These are phyloP conservation scores for Tupaia tana DNA, from an alignment of 2,113 vertebrate species.

Conservation along the genomic window DNA sequence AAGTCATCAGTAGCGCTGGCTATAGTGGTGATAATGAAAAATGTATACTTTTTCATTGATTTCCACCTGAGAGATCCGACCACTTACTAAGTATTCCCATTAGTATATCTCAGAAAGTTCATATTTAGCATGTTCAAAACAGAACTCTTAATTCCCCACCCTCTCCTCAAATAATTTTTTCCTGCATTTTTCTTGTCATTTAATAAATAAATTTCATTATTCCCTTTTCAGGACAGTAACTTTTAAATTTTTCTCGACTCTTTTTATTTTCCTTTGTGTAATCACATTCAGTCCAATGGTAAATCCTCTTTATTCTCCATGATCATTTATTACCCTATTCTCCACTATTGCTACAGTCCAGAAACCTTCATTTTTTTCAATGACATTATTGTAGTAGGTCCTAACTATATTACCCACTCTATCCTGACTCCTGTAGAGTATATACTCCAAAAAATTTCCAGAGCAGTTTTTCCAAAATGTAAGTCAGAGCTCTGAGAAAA, in stretches of 20 bases:
- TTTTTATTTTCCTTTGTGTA: neutral
- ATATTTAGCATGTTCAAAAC: neutral
- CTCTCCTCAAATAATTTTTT: neutral
- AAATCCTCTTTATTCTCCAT: neutral
- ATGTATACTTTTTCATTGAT: neutral
- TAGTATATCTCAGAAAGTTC: neutral
- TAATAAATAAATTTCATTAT: neutral
- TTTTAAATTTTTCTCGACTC: neutral
- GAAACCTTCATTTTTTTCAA: neutral
- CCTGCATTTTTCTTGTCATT: neutral
- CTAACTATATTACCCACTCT: neutral
- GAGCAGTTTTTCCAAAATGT: neutral
- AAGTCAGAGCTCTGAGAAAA: neutral
- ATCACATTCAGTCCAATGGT: neutral
- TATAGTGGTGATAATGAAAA: too few species aligned
- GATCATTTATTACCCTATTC: neutral
- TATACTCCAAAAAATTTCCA: neutral
- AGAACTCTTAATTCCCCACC: neutral
- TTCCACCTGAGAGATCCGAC: neutral
- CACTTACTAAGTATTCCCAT: neutral
- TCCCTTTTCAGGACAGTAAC: neutral
- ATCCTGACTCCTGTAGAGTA: neutral
- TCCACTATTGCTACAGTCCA: neutral
- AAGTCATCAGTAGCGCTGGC: too few species aligned
- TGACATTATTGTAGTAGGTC: neutral